phyloP scores from a whole-genome alignment of 2,888 invertebrate species.

The Philereme transversata region DNA sequence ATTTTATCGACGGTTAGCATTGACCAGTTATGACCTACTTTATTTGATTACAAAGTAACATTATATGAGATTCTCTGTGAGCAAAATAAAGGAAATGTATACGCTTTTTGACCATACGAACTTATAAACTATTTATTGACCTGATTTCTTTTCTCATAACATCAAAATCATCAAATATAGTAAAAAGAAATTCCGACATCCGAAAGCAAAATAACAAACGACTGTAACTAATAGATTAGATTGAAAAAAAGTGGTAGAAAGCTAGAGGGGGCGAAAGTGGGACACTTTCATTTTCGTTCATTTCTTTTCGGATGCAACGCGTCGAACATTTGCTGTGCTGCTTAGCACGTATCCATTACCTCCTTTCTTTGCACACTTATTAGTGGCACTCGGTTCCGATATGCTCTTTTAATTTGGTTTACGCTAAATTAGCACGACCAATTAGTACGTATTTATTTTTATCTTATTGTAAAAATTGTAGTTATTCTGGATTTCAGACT shows the following conservation, averaged over 20 bases:
- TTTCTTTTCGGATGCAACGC: slow-evolving; percentile 81
- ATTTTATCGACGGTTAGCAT: too few species aligned
- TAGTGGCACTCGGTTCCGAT: slow-evolving; percentile 52
- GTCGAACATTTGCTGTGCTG: slow-evolving; percentile 68
- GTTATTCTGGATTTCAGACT: too few species aligned
- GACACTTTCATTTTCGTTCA: slow-evolving; percentile 83
- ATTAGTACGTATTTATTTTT: neutral
- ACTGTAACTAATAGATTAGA: slow-evolving; percentile 73
- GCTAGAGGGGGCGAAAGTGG: slow-evolving; percentile 69
- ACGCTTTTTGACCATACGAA: too few species aligned
- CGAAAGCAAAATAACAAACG: slow-evolving; percentile 58
- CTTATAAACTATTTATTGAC: slow-evolving; percentile 6
- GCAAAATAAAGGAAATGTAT: too few species aligned
- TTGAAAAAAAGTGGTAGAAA: slow-evolving; percentile 76
- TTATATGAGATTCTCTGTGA: too few species aligned
- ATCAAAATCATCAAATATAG: slow-evolving; percentile 39
- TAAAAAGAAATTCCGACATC: slow-evolving; percentile 50
- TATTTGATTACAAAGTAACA: too few species aligned
- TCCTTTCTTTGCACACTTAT: slow-evolving; percentile 67
- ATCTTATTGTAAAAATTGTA: neutral
- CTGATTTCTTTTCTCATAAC: slow-evolving; percentile 23
- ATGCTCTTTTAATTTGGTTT: slow-evolving; percentile 41
- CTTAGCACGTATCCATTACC: slow-evolving; percentile 72
- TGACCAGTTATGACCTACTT: too few species aligned
- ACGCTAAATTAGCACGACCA: slow-evolving; percentile 17